These are phyloP conservation scores for Rhinoderma darwinii DNA, from an alignment of 2,113 vertebrate genomes.

Conservation along the genomic window DNA sequence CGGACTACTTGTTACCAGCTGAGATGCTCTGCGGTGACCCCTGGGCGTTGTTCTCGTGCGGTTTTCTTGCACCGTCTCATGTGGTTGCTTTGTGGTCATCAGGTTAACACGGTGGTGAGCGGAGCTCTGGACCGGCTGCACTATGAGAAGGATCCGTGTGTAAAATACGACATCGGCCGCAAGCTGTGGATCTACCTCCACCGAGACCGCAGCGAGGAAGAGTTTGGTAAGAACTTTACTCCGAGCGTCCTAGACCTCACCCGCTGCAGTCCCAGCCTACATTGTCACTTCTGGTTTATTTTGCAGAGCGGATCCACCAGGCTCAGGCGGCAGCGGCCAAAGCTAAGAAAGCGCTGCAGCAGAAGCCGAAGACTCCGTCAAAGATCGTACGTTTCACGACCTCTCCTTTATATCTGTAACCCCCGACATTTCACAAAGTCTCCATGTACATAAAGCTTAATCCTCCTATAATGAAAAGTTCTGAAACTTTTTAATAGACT, in stretches of 20 bases:
- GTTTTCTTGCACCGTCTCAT: neutral
- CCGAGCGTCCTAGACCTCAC: neutral
- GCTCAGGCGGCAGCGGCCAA: slow-evolving; percentile 97
- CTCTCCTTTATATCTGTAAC: neutral
- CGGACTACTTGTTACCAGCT: neutral
- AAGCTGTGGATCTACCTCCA: slow-evolving; percentile 99
- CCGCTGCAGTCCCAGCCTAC: neutral
- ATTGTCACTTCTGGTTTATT: slow-evolving; percentile 30
- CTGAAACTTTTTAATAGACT: too few relatives aligned
- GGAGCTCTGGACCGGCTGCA: slow-evolving; percentile 93
- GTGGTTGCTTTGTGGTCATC: neutral
- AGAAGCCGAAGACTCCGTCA: slow-evolving; percentile 92
- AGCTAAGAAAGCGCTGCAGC: slow-evolving; percentile 94
- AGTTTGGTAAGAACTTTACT: slow-evolving; percentile 82
- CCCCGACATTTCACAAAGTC: too few relatives aligned
- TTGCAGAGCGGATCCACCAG: slow-evolving; percentile 93
- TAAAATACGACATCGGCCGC: slow-evolving; percentile 95
- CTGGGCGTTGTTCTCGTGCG: neutral
- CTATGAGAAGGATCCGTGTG: slow-evolving; percentile 97
- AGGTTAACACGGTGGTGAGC: slow-evolving; percentile 98
- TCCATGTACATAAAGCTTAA: too few relatives aligned
- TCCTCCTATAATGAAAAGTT: too few relatives aligned
- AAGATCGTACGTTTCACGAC: slow-evolving; percentile 81
- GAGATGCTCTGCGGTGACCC: neutral
- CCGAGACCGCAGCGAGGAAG: slow-evolving; percentile 90